Evolutionary conservation across 1,140 invertebrate species (phyloP), one percentile per base, ranked within the genome.

Genomic region (Bombus affinis): DNA sequence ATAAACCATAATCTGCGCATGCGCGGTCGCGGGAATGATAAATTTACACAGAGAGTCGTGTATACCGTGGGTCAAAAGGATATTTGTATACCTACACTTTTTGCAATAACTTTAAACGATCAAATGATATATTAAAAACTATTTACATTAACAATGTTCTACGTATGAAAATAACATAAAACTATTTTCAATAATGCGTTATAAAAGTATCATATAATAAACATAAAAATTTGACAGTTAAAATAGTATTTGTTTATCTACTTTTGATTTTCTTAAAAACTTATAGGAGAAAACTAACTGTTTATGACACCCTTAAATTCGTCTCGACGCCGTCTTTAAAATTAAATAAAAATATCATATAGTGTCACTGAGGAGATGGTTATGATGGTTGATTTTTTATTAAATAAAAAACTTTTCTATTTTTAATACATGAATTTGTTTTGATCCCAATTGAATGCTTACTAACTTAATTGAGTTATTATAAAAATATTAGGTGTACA

Each of bases 1-100:
- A 87, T 91, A 91, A 93, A 91, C 86, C 85, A 78, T 62, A 25
- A 22, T 75, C 13, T 88, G 85, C 93, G 93, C 93, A 93, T 91
- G 92, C 91, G 92, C 86, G 42, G 70, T 87, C 88, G 93, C 92
- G 92, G 90, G 90, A 92, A 87, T 72, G 88, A 93, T 92, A 90
- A 93, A 92, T 91, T 91, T 89, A 88, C 85, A n/a, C 76, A 73
- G 72, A 57, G 59, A 47, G 22, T 18, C 35, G 57, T 59, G 18
- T 44, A 65, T 75, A 73, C 10, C 5, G 3, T 62, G 59, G 28
- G 2, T 62, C 28, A n/a, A 62, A 62, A 62, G 3, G 59, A 62
- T n/a, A n/a, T 62, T 62, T 62, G 10, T 28, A n/a, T 12, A 10
- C 28, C 28, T n/a, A 62, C 1, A 5, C 13, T 10, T 62, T 28